Percentiles rank a stretch among this genome's conserved stretches.
phyloP scores from a whole-genome alignment of 2,888 invertebrate species.

The Latrodectus elegans region DNA sequence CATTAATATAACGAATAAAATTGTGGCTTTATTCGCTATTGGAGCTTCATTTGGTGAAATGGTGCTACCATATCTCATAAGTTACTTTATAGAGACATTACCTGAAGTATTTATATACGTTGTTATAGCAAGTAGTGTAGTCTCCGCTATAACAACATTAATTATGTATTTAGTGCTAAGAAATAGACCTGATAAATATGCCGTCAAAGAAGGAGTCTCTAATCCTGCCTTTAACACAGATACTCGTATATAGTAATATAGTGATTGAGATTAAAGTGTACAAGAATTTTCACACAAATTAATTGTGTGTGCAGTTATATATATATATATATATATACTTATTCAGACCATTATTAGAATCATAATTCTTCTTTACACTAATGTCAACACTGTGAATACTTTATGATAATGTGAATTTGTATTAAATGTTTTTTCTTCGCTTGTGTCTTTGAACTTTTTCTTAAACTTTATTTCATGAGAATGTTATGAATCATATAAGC shows the following conservation, averaged over 20 bases:
- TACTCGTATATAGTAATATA: not conserved
- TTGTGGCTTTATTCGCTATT: constrained; percentile 76
- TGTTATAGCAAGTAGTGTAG: constrained; percentile 71
- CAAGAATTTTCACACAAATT: no score
- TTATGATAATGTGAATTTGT: no score
- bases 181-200: constrained; percentile 41
- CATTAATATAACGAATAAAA: constrained; percentile 76
- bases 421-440: no score
- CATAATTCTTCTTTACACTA: no score
- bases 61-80: constrained; percentile 75
- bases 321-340: no score
- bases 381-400: no score
- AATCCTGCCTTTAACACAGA: constrained; percentile 33
- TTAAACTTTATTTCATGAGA: no score
- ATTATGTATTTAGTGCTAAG: constrained; percentile 57
- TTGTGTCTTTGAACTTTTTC: no score
- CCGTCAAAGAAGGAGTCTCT: constrained; percentile 19
- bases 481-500: no score
- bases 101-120: constrained; percentile 75
- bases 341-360: no score
- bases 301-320: no score
- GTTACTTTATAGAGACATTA: constrained; percentile 74
- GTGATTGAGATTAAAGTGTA: no score
- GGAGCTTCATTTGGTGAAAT: constrained; percentile 76
- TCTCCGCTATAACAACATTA: constrained; percentile 35